These are phyloP conservation scores for Elysia crispata DNA, from an alignment of 2,888 invertebrate genomes.

Conservation along the genomic window DNA sequence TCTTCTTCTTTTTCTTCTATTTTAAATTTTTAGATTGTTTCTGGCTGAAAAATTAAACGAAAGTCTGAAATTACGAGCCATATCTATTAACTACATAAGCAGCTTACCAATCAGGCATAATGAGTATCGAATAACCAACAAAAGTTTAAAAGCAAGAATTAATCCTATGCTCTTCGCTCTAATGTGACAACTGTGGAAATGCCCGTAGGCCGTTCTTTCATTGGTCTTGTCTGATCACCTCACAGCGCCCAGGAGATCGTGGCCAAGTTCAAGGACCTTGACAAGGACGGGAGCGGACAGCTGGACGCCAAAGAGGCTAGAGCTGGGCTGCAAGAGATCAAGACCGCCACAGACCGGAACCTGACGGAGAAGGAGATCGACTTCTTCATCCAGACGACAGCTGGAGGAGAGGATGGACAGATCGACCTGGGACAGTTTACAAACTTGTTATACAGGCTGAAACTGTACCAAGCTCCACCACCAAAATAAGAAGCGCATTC, in stretches of 20 bases:
- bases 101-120: too few species aligned
- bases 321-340: constrained; percentile 66
- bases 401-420: constrained; percentile 66
- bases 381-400: constrained; percentile 73
- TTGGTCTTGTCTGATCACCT: too few species aligned
- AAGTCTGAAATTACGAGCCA: too few species aligned
- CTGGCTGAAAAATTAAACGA: too few species aligned
- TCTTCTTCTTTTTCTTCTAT: too few species aligned
- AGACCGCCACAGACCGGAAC: constrained; percentile 66
- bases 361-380: constrained; percentile 73
- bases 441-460: constrained; percentile 70
- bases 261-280: constrained; percentile 71
- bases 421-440: constrained; percentile 74
- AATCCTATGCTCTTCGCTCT: too few species aligned
- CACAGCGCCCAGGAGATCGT: constrained; percentile 72
- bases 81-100: too few species aligned
- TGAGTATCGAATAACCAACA: too few species aligned
- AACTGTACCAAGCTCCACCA: constrained; percentile 70
- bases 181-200: too few species aligned
- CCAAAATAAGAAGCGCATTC: constrained; percentile 55
- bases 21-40: too few species aligned
- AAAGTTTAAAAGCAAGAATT: too few species aligned
- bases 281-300: constrained; percentile 72
- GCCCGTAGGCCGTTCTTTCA: too few species aligned
- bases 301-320: constrained; percentile 72